Evolutionary conservation across 2,888 invertebrate genomes (phyloP).

Genomic region (Drosophila mulleri): DNA sequence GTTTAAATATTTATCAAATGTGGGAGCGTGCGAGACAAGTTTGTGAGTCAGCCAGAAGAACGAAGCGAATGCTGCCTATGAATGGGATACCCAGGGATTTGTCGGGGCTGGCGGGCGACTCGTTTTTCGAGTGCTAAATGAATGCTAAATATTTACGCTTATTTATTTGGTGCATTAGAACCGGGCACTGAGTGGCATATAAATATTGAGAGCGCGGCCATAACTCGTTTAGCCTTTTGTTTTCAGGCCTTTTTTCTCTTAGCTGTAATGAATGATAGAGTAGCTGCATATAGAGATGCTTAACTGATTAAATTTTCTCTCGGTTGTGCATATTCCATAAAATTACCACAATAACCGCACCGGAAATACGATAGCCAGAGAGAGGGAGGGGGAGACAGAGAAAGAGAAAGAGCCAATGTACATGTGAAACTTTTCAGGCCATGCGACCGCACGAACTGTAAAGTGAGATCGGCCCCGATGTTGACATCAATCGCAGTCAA

Average conservation of each 20-base stretch:
- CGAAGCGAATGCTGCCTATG: constrained; percentile 35
- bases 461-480: constrained; percentile 51
- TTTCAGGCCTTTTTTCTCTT: neutral
- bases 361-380: constrained; percentile 70
- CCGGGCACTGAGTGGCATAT: constrained; percentile 64
- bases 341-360: constrained; percentile 71
- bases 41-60: constrained; percentile 63
- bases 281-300: constrained; percentile 38
- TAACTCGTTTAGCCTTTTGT: constrained; percentile 42
- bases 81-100: neutral
- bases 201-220: constrained; percentile 61
- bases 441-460: constrained; percentile 61
- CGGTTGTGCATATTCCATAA: constrained; percentile 29
- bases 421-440: constrained; percentile 55
- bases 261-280: constrained; percentile 22
- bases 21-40: constrained; percentile 77
- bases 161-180: constrained; percentile 76
- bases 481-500: constrained; percentile 41
- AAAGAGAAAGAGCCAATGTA: constrained; percentile 21
- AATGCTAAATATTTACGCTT: constrained; percentile 74
- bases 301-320: constrained; percentile 49
- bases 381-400: constrained; percentile 1
- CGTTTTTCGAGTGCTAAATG: constrained; percentile 65
- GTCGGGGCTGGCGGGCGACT: constrained; percentile 3
- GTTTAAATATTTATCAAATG: constrained; percentile 77